Conservation (phyloP, 2,113 vertebrate genomes). For the Rhineura floridana region DNA sequence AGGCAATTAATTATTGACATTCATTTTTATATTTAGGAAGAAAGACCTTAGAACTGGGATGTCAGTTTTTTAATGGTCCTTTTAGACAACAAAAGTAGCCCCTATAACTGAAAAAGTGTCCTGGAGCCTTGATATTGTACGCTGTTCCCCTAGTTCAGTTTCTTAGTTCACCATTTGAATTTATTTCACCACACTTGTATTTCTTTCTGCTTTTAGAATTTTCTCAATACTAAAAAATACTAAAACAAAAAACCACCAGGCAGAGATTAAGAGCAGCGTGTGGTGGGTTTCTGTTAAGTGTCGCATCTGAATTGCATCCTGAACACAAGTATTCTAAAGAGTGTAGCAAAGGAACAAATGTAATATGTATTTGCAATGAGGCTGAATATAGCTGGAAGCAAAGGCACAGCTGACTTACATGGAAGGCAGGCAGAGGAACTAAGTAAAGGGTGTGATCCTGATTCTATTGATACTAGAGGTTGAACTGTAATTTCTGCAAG, state of each 20-base stretch:
- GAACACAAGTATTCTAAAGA: constrained; percentile 53
- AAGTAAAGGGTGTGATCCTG: constrained; percentile 39
- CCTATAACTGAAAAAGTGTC: constrained; percentile 53
- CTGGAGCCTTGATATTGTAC: neutral
- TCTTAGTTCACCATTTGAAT: neutral
- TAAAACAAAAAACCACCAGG: neutral
- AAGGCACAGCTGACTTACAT: constrained; percentile 64
- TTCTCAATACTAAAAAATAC: fast-evolving
- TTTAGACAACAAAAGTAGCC: neutral
- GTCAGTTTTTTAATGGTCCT: constrained; percentile 49
- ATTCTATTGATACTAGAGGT: constrained; percentile 27
- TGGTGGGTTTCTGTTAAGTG: constrained; percentile 22
- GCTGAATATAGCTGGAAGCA: constrained; percentile 69
- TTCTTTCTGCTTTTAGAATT: neutral
- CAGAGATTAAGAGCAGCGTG: neutral
- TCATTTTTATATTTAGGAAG: constrained; percentile 37
- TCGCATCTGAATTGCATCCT: constrained; percentile 54
- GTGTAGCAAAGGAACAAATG: constrained; percentile 40
- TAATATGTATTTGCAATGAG: constrained; percentile 63
- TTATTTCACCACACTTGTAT: neutral
- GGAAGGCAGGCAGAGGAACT: constrained; percentile 61
- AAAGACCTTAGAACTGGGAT: constrained; percentile 12
- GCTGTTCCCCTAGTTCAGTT: constrained; percentile 20
- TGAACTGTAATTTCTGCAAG: constrained; percentile 27
- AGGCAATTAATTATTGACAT: constrained; percentile 38